A percentile compares a stretch with the other conserved stretches of the same genome.
Evolutionary conservation across 2,113 vertebrate species (phyloP).

Genomic region (Podocnemis expansa): DNA sequence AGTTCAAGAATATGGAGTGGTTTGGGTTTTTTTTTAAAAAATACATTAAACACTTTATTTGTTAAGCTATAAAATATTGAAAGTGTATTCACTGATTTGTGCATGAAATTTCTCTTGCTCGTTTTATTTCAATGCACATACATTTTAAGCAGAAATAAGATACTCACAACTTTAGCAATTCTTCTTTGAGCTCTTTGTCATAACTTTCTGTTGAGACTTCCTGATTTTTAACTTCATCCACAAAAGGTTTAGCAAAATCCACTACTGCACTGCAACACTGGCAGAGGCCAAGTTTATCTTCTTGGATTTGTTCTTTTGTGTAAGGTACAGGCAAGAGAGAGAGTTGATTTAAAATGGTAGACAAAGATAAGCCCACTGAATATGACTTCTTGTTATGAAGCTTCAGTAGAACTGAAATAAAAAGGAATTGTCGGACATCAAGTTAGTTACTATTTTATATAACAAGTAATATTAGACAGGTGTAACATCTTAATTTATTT

Average conservation of each 20-base stretch:
- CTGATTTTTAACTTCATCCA: conserved; percentile 79
- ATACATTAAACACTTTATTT: not conserved
- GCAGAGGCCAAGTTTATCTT: conserved; percentile 85
- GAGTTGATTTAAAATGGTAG: conserved; percentile 86
- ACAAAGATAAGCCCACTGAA: conserved; percentile 83
- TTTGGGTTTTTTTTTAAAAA: not conserved
- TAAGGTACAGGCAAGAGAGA: conserved; percentile 90
- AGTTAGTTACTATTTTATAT: not conserved
- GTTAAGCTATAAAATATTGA: not conserved
- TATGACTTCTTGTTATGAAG: conserved; percentile 83
- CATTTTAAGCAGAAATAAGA: not conserved
- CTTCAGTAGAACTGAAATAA: conserved; percentile 83
- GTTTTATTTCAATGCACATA: not conserved
- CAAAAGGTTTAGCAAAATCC: conserved; percentile 84
- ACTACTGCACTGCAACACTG: conserved; percentile 84
- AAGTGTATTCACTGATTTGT: not conserved
- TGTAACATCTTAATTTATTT: not conserved
- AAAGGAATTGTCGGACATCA: conserved; percentile 34
- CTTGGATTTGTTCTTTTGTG: conserved; percentile 84
- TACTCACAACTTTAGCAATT: conserved; percentile 91
- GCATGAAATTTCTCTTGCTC: not conserved
- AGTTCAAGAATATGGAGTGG: not conserved
- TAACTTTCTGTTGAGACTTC: conserved; percentile 63
- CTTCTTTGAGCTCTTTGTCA: conserved; percentile 81
- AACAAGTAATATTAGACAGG: not conserved